Conservation (phyloP, 2,888 invertebrate genomes). For the Amaurobius ferox region DNA sequence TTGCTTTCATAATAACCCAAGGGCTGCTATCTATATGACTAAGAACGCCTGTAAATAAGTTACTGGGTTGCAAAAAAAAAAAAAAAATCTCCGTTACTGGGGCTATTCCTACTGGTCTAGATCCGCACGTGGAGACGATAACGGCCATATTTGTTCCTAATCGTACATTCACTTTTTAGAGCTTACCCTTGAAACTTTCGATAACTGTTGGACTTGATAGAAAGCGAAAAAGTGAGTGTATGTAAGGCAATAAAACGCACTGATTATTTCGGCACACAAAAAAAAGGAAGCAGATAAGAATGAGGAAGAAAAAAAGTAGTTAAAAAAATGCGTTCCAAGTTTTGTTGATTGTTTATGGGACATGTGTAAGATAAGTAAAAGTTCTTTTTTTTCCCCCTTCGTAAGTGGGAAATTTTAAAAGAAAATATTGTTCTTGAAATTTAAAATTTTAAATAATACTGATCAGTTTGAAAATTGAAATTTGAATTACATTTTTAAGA, state of each 20-base stretch:
- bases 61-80: background rate
- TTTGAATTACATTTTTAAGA: no score
- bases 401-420: no score
- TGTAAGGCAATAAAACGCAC: conserved; percentile 11
- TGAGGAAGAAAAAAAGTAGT: background rate
- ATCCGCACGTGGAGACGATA: conserved; percentile 45
- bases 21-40: background rate
- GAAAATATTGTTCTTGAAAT: no score
- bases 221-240: conserved; percentile 61
- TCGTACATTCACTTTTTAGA: conserved; percentile 55
- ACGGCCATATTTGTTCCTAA: conserved; percentile 47
- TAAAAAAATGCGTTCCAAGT: background rate
- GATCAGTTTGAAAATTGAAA: no score
- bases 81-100: background rate
- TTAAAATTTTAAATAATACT: no score
- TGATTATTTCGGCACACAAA: background rate
- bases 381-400: background rate
- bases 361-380: background rate
- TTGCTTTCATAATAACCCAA: background rate
- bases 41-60: background rate
- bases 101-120: background rate
- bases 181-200: conserved; percentile 55
- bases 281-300: conserved; percentile 7
- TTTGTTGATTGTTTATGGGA: background rate
- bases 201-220: conserved; percentile 43